phyloP scores from a whole-genome alignment of 2,113 vertebrate genomes.

The Xyliphius kryptos region DNA sequence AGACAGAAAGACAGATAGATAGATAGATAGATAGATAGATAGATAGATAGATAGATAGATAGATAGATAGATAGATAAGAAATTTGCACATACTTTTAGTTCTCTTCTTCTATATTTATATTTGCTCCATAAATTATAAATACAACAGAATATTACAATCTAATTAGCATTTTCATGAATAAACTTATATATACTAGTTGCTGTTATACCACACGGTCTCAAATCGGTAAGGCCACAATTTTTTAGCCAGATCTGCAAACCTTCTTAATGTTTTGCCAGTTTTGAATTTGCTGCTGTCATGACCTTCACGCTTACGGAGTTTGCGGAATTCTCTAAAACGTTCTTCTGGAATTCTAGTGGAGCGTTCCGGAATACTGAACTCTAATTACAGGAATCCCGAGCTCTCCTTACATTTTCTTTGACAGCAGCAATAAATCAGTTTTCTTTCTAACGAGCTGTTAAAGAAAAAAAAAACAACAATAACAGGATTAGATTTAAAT shows the following conservation, averaged over 20 bases:
- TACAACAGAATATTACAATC: too few relatives aligned
- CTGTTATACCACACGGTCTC: too few relatives aligned
- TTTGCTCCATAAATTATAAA: too few relatives aligned
- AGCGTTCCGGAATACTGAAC: conserved; percentile 22
- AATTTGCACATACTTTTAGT: too few relatives aligned
- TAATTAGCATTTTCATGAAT: neutral
- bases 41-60: too few relatives aligned
- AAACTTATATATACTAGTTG: neutral
- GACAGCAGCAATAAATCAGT: conserved; percentile 24
- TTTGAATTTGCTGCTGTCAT: neutral
- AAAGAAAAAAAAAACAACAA: neutral
- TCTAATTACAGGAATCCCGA: conserved; percentile 18
- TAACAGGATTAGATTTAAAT: conserved; percentile 1
- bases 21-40: too few relatives aligned
- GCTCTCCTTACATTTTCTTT: conserved; percentile 15
- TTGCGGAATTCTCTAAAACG: conserved; percentile 15
- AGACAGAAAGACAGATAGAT: too few relatives aligned
- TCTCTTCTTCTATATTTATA: too few relatives aligned
- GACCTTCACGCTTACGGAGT: conserved; percentile 2
- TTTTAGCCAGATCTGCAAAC: neutral
- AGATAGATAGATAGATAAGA: too few relatives aligned
- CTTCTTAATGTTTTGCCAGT: conserved; percentile 4
- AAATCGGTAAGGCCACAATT: neutral
- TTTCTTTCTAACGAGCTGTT: conserved; percentile 12
- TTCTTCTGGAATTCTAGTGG: conserved; percentile 18